Base-by-base conservation (phyloP, 2,888 invertebrate species). In the Ganaspis brasiliensis region DNA sequence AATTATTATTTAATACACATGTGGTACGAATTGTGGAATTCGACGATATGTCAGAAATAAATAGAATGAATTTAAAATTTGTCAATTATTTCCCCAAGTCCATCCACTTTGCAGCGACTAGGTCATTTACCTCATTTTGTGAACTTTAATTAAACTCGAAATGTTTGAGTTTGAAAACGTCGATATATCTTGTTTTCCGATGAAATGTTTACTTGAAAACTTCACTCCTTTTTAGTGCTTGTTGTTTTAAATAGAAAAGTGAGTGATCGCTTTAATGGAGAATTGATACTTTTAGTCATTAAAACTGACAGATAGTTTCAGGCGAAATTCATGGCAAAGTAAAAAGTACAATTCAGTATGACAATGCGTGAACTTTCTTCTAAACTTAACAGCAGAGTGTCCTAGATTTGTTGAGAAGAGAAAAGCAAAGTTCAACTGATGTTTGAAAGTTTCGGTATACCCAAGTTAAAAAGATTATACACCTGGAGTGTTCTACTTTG, bases 391-490 rank as follows among this genome's bases (percentile, higher is more conserved):
- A 21, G 61, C 10, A 10, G 12, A 31, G 21, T 63, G 63, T 40
- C 63, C 63, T 21, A 63, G 63, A 63, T 63, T 63, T 40, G 63
- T 61, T 14, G 37, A 21, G 24, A 67, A 24, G 67, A 8, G 45
- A 40, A 67, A 24, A 67, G 16, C 40, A 67, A 67, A 67, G 40
- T 67, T 45, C 8, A n/a, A 45, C 24, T 24, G 24, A 24, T 67
- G 45, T 40, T 45, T 67, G 9, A 26, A 67, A 67, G 45, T 67
- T 67, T 67, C 5, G 10, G 45, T 40, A 45, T 67, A 67, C 24
- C 40, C 4, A 67, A 67, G 19, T 61, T 61, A 59, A 59, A 59
- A 59, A 59, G 19, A 26, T 59, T 63, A 40, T 67, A 21, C 67
- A 67, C 67, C 40, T 67, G 21, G 8, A 67, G 45, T 67, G 45